Evolutionary conservation across 2,888 invertebrate species (phyloP).

Genomic region (Drosophila acutilabella): DNA sequence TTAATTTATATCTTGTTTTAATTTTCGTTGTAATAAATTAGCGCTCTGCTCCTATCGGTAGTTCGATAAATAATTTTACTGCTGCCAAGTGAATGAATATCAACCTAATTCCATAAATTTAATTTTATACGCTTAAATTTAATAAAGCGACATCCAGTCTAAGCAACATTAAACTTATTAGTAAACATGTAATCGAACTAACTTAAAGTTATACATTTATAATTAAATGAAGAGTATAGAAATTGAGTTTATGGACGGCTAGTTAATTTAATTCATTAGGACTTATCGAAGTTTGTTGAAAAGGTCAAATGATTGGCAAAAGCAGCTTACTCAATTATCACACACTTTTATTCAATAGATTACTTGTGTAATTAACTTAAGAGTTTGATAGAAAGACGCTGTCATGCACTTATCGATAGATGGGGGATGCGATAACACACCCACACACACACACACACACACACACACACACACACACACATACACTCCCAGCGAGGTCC

Average conservation of each 20-base stretch:
- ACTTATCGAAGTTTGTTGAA: constrained; percentile 13
- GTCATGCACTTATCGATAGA: constrained; percentile 45
- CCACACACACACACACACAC: constrained; percentile 1
- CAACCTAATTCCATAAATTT: neutral
- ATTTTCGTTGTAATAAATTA: neutral
- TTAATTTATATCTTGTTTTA: too few relatives aligned
- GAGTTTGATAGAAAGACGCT: constrained; percentile 10
- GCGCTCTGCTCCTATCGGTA: neutral
- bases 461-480: neutral
- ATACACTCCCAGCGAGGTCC: neutral
- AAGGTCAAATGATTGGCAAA: constrained; percentile 16
- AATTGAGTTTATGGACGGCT: neutral
- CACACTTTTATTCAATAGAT: neutral
- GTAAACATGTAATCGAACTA: too few relatives aligned
- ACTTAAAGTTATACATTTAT: neutral
- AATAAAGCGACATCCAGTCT: neutral
- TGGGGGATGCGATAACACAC: constrained; percentile 29
- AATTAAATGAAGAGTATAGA: neutral
- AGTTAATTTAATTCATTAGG: neutral
- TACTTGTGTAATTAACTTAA: constrained; percentile 44
- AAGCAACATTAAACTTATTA: neutral
- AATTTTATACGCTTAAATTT: neutral
- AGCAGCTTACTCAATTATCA: constrained; percentile 17
- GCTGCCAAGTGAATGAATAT: neutral
- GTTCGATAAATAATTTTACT: neutral